Base-by-base conservation (phyloP, 2,113 vertebrate genomes). In the Cyanoramphus novaezelandiae region DNA sequence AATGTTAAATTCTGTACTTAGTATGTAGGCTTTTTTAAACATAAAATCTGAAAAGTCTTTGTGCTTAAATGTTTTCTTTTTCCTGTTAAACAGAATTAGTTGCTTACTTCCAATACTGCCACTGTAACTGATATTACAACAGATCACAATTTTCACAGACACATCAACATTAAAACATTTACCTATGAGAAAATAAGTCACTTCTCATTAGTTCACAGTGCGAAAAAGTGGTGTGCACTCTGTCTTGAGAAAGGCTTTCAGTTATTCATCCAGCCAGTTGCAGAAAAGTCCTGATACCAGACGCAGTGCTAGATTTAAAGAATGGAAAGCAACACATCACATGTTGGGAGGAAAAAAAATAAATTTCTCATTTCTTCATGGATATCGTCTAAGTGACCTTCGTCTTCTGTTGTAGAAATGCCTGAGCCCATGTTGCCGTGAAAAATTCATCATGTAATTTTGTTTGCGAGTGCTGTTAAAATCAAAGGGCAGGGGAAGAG, bases 401-500 rank as follows among this genome's bases (percentile, higher is more conserved):
- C 99, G 98, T 98, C 99, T 99, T 98, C 99, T 99, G 98, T 98
- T 99, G 98, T 99, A 99, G 98, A 99, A 99, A 98, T 99, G 99
- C 95, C 99, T 99, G 96, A 99, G 98, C 96, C 98, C 99, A 97
- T 99, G 99, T 98, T 99, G 99, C 96, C 99, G 98, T 98, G 99
- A 99, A 99, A 99, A 99, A 99, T 99, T 99, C 99, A 99, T 99
- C 99, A 99, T 99, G 98, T 99, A 99, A 99, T 99, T 99, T 98
- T 99, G 99, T 98, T 99, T 99, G 91, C 99, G 99, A 97, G 99
- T 99, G 98, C 99, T 99, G 98, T 97, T 91, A 90, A 98, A 96
- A 98, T 92, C 95, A 97, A 98, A 88, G 95, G 88, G 49, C 53
- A 69, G 71, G 47, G 94, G 91, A 94, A 94, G 82, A 88, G 90